A percentile compares a stretch with the other conserved stretches of the same genome.
phyloP scores from a whole-genome alignment of 2,797 vertebrate species.

The Acrocephalus scirpaceus region DNA sequence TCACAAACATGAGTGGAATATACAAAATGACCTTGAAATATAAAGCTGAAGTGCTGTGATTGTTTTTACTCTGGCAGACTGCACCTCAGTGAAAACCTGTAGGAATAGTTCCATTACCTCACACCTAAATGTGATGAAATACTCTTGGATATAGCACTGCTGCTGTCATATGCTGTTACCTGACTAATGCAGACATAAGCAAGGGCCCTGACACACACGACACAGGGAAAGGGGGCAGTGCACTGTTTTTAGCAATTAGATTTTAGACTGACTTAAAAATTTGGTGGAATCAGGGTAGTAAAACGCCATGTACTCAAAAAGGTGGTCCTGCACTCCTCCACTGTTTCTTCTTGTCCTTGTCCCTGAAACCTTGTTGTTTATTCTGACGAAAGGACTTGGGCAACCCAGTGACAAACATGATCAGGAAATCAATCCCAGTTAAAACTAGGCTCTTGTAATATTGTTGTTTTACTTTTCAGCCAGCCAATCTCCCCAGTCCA shows the following conservation, averaged over 20 bases:
- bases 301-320: not conserved
- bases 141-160: not conserved
- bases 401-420: not conserved
- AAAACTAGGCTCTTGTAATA: not conserved
- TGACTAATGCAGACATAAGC: not conserved
- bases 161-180: not conserved
- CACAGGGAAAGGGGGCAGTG: not conserved
- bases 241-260: not conserved
- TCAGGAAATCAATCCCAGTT: not conserved
- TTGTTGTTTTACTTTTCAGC: not conserved
- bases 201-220: rapidly evolving
- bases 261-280: not conserved
- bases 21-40: not conserved
- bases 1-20: not conserved
- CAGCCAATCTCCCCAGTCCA: not conserved
- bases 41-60: not conserved
- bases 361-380: not conserved
- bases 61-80: not conserved
- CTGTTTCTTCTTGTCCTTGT: not conserved
- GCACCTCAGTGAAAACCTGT: not conserved
- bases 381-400: not conserved
- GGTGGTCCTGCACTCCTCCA: not conserved
- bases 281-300: not conserved
- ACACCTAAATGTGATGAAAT: not conserved
- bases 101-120: not conserved